Evolutionary conservation across 2,888 invertebrate genomes (phyloP).

Genomic region (Neoitamus cyanurus): DNA sequence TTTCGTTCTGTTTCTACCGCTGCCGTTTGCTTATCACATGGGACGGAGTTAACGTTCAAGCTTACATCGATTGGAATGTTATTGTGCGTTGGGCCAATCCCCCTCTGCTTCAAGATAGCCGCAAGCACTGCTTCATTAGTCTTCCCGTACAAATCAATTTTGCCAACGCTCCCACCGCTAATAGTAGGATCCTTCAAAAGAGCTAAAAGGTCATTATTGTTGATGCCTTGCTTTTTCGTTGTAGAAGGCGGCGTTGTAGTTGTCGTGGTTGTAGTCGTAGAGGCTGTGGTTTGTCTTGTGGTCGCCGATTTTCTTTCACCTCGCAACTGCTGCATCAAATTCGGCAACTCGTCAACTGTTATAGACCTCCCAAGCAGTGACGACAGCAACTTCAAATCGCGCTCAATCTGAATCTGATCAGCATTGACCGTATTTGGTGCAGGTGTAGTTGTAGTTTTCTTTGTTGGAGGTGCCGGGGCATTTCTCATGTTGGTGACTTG

Average conservation of each 20-base stretch:
- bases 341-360: constrained; percentile 54
- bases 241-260: constrained; percentile 52
- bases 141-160: constrained; percentile 68
- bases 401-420: constrained; percentile 53
- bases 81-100: constrained; percentile 75
- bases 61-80: constrained; percentile 59
- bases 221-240: neutral
- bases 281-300: constrained; percentile 49
- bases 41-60: neutral
- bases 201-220: constrained; percentile 54
- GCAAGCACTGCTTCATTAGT: constrained; percentile 78
- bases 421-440: constrained; percentile 58
- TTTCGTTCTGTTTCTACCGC: no score
- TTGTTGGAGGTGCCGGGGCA: constrained; percentile 60
- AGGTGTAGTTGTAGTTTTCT: constrained; percentile 62
- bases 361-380: constrained; percentile 54
- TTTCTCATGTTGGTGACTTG: constrained; percentile 56
- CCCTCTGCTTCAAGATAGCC: constrained; percentile 76
- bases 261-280: constrained; percentile 54
- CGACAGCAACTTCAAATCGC: constrained; percentile 54
- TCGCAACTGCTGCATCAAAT: constrained; percentile 57
- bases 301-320: constrained; percentile 54
- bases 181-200: constrained; percentile 56
- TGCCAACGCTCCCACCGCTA: constrained; percentile 57
- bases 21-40: neutral